phyloP scores from a whole-genome alignment of 2,113 vertebrate species.

The Dicentrarchus labrax region DNA sequence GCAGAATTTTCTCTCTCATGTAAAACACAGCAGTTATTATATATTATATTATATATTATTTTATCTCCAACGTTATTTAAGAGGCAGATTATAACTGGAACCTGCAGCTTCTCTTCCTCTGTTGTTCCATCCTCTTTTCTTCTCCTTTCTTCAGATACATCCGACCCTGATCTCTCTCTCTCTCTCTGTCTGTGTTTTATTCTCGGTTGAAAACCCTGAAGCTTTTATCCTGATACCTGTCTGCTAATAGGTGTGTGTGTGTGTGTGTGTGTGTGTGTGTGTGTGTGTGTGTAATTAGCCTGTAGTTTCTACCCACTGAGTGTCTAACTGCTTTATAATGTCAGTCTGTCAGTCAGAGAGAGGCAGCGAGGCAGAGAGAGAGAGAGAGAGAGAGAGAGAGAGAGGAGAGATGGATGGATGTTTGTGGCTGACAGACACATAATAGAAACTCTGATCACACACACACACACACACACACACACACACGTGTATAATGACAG shows the following conservation, averaged over 20 bases:
- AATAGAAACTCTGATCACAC: constrained; percentile 1
- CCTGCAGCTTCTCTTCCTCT: too few species aligned
- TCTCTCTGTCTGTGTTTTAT: background rate
- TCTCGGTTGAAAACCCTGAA: constrained; percentile 3
- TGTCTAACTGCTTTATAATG: constrained; percentile 59
- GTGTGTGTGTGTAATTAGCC: constrained; percentile 39
- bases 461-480: background rate
- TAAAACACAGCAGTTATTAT: too few species aligned
- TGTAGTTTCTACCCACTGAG: constrained; percentile 66
- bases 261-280: constrained; percentile 40
- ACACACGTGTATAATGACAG: constrained; percentile 6
- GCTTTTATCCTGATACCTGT: constrained; percentile 52
- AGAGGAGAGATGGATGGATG: background rate
- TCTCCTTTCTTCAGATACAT: background rate
- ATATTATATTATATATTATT: too few species aligned
- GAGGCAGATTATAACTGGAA: too few species aligned
- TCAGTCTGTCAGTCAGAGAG: constrained; percentile 54
- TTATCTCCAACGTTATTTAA: too few species aligned
- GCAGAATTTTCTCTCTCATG: too few species aligned
- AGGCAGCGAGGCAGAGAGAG: background rate
- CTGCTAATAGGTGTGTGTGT: constrained; percentile 9
- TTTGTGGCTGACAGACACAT: background rate
- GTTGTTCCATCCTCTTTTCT: too few species aligned
- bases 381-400: background rate
- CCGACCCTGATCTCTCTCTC: background rate